Conservation (phyloP, 2,113 vertebrate species). For the Setophaga kirtlandii region DNA sequence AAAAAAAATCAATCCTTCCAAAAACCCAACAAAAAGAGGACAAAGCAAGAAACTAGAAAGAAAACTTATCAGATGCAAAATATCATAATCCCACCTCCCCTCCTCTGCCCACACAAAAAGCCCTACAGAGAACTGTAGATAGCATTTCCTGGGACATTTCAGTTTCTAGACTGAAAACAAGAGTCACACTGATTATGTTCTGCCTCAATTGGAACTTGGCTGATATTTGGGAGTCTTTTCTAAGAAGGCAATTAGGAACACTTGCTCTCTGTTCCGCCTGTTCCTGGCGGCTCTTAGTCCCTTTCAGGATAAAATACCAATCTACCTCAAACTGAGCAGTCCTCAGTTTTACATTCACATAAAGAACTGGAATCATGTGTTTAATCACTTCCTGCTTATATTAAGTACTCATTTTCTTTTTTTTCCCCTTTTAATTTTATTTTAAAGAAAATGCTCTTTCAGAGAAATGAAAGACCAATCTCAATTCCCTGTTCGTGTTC, state of each 20-base stretch:
- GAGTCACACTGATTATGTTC: background rate
- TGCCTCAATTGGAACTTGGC: background rate
- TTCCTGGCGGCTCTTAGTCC: background rate
- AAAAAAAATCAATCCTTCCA: background rate
- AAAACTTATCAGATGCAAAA: background rate
- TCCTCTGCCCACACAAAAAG: background rate
- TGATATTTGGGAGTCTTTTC: background rate
- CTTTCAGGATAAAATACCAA: background rate
- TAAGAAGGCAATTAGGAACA: background rate
- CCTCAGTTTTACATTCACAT: background rate
- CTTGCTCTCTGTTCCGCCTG: background rate
- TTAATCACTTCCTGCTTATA: background rate
- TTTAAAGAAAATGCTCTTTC: background rate
- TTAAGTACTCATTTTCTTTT: background rate
- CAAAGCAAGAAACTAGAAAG: background rate
- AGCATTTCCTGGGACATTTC: background rate
- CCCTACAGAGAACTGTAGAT: background rate
- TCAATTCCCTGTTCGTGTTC: background rate
- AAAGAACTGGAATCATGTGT: background rate
- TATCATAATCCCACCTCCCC: background rate
- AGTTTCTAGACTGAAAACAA: background rate
- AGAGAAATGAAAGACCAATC: background rate
- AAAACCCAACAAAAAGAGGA: background rate
- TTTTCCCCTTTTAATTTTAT: fast-evolving
- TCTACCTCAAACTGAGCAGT: background rate